These are phyloP conservation scores for Podarcis siculus DNA, from an alignment of 2,797 vertebrate genomes.

Conservation along the genomic window DNA sequence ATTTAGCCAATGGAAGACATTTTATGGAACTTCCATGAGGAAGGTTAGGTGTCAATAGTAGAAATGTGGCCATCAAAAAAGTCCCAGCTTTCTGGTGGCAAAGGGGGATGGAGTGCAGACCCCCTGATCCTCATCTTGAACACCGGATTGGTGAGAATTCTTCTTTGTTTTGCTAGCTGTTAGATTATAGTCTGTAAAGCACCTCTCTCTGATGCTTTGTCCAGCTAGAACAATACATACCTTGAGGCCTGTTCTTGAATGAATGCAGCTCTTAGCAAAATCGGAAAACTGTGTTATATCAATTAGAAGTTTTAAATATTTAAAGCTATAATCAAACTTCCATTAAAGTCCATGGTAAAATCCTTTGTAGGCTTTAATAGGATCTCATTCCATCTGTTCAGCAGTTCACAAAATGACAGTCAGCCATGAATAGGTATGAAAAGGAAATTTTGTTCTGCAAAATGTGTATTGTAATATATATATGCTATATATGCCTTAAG, in stretches of 20 bases:
- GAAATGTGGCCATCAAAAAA: not conserved
- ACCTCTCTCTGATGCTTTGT: not conserved
- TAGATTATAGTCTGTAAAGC: not conserved
- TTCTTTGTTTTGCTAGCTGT: not conserved
- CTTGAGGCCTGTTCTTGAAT: not conserved
- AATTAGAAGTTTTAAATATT: not conserved
- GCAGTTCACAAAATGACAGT: not conserved
- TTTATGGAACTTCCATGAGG: not conserved
- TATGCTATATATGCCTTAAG: not conserved
- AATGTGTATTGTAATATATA: not conserved
- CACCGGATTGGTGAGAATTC: not conserved
- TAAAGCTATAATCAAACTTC: not conserved
- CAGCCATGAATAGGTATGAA: not conserved
- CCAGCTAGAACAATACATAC: not conserved
- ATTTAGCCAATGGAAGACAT: too few relatives aligned
- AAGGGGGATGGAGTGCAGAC: not conserved
- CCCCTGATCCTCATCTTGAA: not conserved
- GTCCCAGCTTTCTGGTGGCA: too few relatives aligned
- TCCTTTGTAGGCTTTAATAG: not conserved
- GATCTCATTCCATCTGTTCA: not conserved
- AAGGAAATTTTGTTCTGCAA: not conserved
- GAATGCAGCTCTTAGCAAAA: not conserved
- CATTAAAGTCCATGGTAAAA: not conserved
- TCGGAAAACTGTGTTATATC: not conserved
- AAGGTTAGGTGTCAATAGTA: not conserved